Conservation (phyloP, 1,140 invertebrate genomes). For the Hycleus cichorii region DNA sequence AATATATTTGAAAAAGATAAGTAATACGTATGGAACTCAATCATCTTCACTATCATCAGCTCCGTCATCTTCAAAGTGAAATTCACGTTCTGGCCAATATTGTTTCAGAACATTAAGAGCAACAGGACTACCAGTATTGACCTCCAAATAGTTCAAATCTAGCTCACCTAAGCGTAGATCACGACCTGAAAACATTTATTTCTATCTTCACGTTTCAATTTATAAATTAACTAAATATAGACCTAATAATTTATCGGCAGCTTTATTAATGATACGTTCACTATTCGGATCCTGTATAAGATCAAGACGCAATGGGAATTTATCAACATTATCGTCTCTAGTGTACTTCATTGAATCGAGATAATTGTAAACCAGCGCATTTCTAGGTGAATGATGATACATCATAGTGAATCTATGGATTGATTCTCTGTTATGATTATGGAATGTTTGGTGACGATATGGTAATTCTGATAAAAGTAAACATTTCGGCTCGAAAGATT, state of each 20-base stretch:
- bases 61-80: too few species aligned
- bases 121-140: too few species aligned
- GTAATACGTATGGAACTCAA: too few species aligned
- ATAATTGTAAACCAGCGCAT: conserved; percentile 7
- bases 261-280: conserved; percentile 12
- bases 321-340: conserved; percentile 4
- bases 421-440: conserved; percentile 2
- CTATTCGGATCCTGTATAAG: conserved; percentile 18
- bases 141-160: too few species aligned
- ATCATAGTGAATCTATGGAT: neutral
- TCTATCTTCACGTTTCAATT: too few species aligned
- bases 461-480: conserved; percentile 16
- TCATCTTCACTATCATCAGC: too few species aligned
- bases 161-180: too few species aligned
- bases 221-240: neutral
- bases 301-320: conserved; percentile 10
- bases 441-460: conserved; percentile 15
- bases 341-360: conserved; percentile 16
- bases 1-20: too few species aligned
- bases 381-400: conserved; percentile 1
- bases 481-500: conserved; percentile 14
- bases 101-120: too few species aligned
- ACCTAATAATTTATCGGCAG: conserved; percentile 13
- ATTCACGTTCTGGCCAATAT: too few species aligned
- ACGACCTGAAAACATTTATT: too few species aligned